Conservation (phyloP, 2,888 invertebrate genomes). For the Pterobdella sp. region DNA sequence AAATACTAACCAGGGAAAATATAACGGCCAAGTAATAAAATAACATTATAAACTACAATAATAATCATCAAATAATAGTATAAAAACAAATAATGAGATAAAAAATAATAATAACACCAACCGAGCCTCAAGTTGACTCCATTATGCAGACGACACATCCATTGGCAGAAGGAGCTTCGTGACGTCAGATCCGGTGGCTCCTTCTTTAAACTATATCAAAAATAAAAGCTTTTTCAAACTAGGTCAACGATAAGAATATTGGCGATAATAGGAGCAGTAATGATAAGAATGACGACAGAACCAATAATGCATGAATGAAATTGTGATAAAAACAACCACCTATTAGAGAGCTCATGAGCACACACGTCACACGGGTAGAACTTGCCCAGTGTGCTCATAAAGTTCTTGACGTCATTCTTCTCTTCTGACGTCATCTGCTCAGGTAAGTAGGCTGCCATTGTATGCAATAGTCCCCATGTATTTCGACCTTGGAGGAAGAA, state of each 20-base stretch:
- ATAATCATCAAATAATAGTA: neutral
- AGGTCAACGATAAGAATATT: too few relatives aligned
- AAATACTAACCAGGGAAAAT: too few relatives aligned
- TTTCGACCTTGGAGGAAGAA: conserved; percentile 55
- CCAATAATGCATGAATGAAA: neutral
- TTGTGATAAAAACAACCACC: neutral
- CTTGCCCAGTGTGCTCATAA: conserved; percentile 73
- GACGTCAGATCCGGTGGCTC: conserved; percentile 50
- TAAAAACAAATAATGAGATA: neutral
- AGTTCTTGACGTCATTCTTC: conserved; percentile 69
- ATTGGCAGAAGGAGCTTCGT: conserved; percentile 61
- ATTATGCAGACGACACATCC: conserved; percentile 90
- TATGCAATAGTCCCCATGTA: conserved; percentile 89
- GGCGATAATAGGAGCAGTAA: too few relatives aligned
- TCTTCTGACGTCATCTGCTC: conserved; percentile 63
- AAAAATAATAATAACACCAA: neutral
- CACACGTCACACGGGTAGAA: conserved; percentile 88
- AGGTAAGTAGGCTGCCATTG: conserved; percentile 90
- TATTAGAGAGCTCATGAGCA: conserved; percentile 65
- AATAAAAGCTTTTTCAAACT: too few relatives aligned
- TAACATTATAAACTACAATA: too few relatives aligned
- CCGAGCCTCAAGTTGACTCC: conserved; percentile 78
- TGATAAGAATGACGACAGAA: too few relatives aligned
- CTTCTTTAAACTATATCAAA: conserved; percentile 44
- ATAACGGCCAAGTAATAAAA: too few relatives aligned